phyloP scores from a whole-genome alignment of 2,113 vertebrate genomes.

The Conger conger region DNA sequence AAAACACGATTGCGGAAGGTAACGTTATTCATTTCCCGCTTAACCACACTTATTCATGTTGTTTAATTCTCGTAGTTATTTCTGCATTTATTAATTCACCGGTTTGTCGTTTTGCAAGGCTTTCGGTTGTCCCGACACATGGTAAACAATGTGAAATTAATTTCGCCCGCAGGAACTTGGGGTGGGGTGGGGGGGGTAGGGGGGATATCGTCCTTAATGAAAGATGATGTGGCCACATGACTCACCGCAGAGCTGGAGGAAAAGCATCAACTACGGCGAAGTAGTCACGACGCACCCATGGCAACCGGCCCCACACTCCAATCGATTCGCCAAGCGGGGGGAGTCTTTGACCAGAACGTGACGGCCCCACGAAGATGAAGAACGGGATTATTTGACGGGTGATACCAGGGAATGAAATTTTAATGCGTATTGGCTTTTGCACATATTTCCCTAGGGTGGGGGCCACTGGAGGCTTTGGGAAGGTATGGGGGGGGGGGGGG shows the following conservation, averaged over 20 bases:
- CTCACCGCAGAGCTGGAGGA: not conserved
- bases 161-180: not conserved
- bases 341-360: not conserved
- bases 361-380: not conserved
- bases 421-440: not conserved
- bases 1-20: too few relatives aligned
- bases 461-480: constrained; percentile 7
- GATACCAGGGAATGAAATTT: not conserved
- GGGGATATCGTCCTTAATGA: not conserved
- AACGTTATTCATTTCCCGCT: not conserved
- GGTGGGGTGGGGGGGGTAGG: too few relatives aligned
- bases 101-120: not conserved
- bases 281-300: not conserved
- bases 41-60: not conserved
- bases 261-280: not conserved
- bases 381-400: not conserved
- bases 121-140: not conserved
- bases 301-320: not conserved
- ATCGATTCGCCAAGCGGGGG: not conserved
- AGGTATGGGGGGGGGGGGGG: constrained; percentile 13
- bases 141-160: not conserved
- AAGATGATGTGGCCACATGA: not conserved
- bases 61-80: not conserved
- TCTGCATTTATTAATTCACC: not conserved
- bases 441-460: not conserved